Evolutionary conservation across 1,140 invertebrate species (phyloP), one percentile per base, ranked within the genome.

Genomic region (Battus philenor): DNA sequence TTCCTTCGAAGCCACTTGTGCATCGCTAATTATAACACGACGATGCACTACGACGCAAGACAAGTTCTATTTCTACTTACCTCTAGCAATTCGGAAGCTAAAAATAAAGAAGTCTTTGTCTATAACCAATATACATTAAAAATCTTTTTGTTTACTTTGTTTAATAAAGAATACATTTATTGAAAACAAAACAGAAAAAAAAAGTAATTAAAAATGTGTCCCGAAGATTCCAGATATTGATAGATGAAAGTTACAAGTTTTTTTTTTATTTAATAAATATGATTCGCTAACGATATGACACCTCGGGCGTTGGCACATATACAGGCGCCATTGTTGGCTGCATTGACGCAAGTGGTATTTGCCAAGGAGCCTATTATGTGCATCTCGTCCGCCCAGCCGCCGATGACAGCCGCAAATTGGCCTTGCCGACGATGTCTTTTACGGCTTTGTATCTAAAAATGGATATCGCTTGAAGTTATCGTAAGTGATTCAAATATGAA

Each of bases 1-100:
- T 83, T 83, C 79, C 71, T 79, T 65, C 52, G 68, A 76, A 79
- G 76, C 64, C 75, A 79, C 75, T 78, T 81, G 64, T 81, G 75
- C 74, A 76, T 78, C 75, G 68, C 75, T 83, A 79, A 83, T 81
- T 83, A 83, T 79, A 78, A 73, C 67, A 61, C 60, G 49, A 57
- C 58, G 66, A 56, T 70, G 66, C 73, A 78, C 44, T 55, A 62
- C 57, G 56, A 60, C 61, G 66, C 62, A 65, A 65, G 65, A 72
- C 58, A 50, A 39, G 60, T 67, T 69, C 68, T 80, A 73, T 68
- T 81, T 75, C 68, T 75, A 73, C 68, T 68, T 66, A 62, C 63
- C 38, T 58, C 48, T 44, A 48, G 27, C 31, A 43, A 47, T 41
- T 57, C 48, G 31, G 36, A 20, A 10, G 15, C 36, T 48, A 55